phyloP scores from a whole-genome alignment of 92 coral and sea anemone genomes.

The Epizoanthus stellaris region DNA sequence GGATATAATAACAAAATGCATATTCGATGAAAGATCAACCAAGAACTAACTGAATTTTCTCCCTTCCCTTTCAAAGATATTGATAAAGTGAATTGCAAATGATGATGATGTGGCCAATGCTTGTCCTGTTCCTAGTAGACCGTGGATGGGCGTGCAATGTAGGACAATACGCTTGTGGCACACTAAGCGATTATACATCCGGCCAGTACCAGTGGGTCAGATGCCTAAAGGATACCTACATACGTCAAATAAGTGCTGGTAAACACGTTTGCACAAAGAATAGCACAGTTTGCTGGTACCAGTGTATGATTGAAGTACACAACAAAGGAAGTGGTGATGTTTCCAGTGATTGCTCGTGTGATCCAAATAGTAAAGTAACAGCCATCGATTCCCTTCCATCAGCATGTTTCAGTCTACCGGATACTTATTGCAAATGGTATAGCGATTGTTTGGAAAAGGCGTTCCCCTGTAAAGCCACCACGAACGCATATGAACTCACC shows the following conservation, averaged over 20 bases:
- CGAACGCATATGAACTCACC: conserved; percentile 60
- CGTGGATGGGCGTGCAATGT: neutral
- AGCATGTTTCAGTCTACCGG: conserved; percentile 58
- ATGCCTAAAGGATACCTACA: conserved; percentile 14
- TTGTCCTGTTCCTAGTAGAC: too few species aligned
- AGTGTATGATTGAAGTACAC: conserved; percentile 51
- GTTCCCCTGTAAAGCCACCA: conserved; percentile 53
- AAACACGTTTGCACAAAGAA: neutral
- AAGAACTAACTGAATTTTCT: too few species aligned
- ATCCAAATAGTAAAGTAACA: neutral
- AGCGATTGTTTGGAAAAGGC: conserved; percentile 68
- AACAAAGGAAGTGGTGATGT: conserved; percentile 22
- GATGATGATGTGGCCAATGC: too few species aligned
- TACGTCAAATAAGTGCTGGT: neutral
- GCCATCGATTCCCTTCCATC: conserved; percentile 15
- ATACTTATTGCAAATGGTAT: conserved; percentile 75
- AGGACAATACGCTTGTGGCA: conserved; percentile 22
- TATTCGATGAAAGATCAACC: too few species aligned
- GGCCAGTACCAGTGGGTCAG: conserved; percentile 53
- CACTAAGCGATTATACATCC: neutral
- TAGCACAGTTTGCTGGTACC: conserved; percentile 54
- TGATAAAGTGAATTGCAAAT: too few species aligned
- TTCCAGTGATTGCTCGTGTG: conserved; percentile 34
- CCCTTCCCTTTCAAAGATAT: too few species aligned
- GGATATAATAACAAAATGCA: too few species aligned